phyloP scores from a whole-genome alignment of 2,113 vertebrate species.

The Pampusana beccarii region DNA sequence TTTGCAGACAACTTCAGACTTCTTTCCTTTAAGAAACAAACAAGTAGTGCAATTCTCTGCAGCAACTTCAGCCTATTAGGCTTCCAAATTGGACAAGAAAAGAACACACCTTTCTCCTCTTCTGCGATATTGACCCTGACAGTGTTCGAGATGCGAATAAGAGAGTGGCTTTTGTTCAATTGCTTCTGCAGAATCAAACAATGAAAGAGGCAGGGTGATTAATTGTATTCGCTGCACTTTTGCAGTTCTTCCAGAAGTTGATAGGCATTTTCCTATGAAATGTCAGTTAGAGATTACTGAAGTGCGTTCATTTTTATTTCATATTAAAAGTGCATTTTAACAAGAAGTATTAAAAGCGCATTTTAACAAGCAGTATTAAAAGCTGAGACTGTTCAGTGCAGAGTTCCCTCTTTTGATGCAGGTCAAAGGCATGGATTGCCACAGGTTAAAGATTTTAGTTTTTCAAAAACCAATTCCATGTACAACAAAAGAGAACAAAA shows the following conservation, averaged over 20 bases:
- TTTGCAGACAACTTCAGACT: not conserved
- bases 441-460: not conserved
- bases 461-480: accelerated
- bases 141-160: not conserved
- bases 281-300: not conserved
- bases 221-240: not conserved
- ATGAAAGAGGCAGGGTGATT: not conserved
- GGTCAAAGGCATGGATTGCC: not conserved
- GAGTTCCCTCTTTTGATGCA: not conserved
- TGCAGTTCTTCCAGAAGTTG: not conserved
- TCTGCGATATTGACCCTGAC: not conserved
- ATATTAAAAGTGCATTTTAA: not conserved
- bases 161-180: not conserved
- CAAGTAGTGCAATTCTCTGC: not conserved
- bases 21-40: not conserved
- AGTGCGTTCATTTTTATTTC: not conserved
- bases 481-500: not conserved
- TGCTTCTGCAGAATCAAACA: not conserved
- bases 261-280: not conserved
- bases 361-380: too few species aligned
- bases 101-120: not conserved
- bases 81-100: slow-evolving; percentile 11
- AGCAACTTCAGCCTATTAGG: not conserved
- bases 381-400: not conserved
- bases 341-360: not conserved